phyloP scores from a whole-genome alignment of 2,113 vertebrate genomes.

The Naja naja region DNA sequence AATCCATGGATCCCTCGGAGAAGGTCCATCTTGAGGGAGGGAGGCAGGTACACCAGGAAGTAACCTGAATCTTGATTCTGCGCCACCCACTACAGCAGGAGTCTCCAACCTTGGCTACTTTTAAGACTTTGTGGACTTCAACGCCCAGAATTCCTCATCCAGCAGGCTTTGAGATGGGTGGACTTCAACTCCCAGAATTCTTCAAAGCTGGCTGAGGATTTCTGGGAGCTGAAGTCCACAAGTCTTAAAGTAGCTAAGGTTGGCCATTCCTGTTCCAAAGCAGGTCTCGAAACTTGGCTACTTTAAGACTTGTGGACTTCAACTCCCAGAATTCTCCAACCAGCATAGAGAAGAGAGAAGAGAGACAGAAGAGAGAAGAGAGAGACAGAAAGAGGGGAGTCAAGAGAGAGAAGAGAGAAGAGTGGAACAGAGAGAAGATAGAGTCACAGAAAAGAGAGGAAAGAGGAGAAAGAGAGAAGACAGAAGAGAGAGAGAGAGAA shows the following conservation, averaged over 20 bases:
- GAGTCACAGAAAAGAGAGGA: too few species aligned
- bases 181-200: too few species aligned
- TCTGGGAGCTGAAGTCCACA: too few species aligned
- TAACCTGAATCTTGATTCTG: not conserved
- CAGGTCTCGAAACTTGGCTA: not conserved
- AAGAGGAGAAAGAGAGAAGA: too few species aligned
- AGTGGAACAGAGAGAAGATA: too few species aligned
- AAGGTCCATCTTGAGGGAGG: not conserved
- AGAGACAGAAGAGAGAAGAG: too few species aligned
- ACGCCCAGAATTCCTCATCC: not conserved
- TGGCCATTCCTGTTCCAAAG: too few species aligned
- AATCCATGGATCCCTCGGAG: conserved; percentile 89
- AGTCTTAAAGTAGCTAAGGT: too few species aligned
- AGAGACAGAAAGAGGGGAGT: too few species aligned
- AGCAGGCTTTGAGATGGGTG: not conserved
- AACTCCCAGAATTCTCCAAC: not conserved
- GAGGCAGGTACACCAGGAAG: not conserved
- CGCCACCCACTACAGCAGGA: not conserved
- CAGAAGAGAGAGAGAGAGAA: too few species aligned
- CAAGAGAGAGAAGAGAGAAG: too few species aligned
- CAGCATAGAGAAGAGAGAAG: not conserved
- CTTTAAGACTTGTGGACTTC: not conserved
- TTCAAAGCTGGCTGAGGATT: too few species aligned
- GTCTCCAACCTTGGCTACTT: not conserved
- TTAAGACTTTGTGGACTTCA: not conserved